Evolutionary conservation across 1,140 invertebrate genomes (phyloP), one percentile per base, ranked within the genome.

Genomic region (Conopomorpha cramerella): DNA sequence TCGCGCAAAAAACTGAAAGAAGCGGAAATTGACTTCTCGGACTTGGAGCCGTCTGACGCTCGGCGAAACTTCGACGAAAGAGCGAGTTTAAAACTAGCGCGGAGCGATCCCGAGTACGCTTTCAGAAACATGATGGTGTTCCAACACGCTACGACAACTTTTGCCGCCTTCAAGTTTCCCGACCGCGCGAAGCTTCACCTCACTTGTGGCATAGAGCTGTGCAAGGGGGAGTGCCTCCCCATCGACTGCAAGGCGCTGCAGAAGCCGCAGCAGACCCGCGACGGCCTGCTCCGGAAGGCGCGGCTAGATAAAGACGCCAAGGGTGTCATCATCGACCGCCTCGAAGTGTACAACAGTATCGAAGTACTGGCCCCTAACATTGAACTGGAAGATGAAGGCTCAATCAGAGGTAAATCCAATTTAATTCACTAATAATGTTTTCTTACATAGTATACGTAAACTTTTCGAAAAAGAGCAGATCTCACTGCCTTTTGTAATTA

Each of bases 141-240:
- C 37, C 81, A 82, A 51, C 80, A 83, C 38, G 82, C 81, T 18
- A 67, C 77, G 10, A 82, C 87, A 0, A 84, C 82, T 17, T 91
- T 91, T 71, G 81, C 85, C 8, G 88, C 88, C 3, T 91, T 91
- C 49, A 90, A 90, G 52, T 91, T 91, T 71, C 88, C 88, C 10
- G 88, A 89, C 49, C 72, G 87, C 42, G 85, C 87, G 34, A 82
- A 84, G 35, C 62, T 91, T 8, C 88, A 90, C 63, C 72, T 91
- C 8, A 81, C 81, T 30, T 84, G 87, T 79, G 73, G 80, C 38
- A 58, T 88, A 48, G 79, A 86, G 45, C 51, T 88, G 1, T 91
- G 89, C 51, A 83, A 83, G 58, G 83, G 82, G 10, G 64, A 72
- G 30, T 91, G 89, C 53, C 79, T 81, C 2, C 70, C 77, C 56